These are phyloP conservation scores for Siderastrea radians DNA, from an alignment of 92 coral and sea anemone genomes.

Conservation along the genomic window DNA sequence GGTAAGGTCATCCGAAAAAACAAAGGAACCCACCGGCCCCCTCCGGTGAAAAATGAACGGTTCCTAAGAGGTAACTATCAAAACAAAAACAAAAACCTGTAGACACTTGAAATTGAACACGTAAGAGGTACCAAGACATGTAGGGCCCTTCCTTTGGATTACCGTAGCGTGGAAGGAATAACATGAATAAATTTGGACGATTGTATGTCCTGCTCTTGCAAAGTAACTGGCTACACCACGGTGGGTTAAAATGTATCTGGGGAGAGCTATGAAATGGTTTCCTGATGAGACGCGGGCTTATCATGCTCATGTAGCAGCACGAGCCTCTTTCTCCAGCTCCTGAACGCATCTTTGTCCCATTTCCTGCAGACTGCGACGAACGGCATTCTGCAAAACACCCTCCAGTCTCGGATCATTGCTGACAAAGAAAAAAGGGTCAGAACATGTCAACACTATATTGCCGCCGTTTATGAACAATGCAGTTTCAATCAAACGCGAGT, in stretches of 20 bases:
- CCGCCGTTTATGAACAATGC: no score
- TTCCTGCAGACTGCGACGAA: constrained; percentile 33
- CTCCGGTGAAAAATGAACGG: no score
- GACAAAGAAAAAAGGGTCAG: background rate
- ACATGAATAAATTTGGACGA: background rate
- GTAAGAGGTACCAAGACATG: background rate
- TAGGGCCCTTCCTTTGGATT: background rate
- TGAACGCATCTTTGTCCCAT: constrained; percentile 56
- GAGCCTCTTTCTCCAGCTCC: constrained; percentile 41
- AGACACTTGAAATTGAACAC: background rate
- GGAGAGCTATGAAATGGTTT: no score
- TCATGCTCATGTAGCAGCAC: constrained; percentile 4
- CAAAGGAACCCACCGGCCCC: no score
- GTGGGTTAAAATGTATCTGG: no score
- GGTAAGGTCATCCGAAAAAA: no score
- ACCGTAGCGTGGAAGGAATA: background rate
- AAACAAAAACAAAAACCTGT: no score
- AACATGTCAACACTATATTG: background rate
- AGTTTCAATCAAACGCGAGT: no score
- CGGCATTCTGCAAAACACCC: constrained; percentile 37
- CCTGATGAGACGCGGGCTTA: background rate
- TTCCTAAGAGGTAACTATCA: no score
- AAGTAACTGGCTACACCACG: no score
- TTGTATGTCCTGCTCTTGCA: no score
- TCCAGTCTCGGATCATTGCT: constrained; percentile 60